phyloP scores from a whole-genome alignment of 2,797 vertebrate species.

The Brachyrhaphis roseni region DNA sequence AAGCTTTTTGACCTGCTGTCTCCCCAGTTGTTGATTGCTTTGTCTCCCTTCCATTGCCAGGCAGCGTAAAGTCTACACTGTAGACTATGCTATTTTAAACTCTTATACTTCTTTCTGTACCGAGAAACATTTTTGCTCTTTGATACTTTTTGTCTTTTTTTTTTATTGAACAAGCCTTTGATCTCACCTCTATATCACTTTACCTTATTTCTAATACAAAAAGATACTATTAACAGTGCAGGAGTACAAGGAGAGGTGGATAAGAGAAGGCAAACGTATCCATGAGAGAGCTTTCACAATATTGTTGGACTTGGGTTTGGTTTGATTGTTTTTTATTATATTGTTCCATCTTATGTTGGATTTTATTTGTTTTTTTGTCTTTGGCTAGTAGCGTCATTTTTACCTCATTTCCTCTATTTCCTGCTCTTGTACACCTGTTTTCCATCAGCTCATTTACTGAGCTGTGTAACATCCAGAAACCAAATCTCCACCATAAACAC shows the following conservation, averaged over 20 bases:
- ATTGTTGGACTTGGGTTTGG: not conserved
- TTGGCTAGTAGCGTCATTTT: not conserved
- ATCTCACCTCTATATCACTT: not conserved
- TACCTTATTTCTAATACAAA: not conserved
- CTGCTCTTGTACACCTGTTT: not conserved
- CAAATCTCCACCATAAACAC: not conserved
- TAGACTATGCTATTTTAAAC: not conserved
- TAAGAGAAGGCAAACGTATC: not conserved
- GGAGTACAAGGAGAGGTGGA: not conserved
- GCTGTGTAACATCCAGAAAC: not conserved
- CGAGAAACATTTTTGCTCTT: not conserved
- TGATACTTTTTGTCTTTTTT: not conserved
- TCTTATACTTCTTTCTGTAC: not conserved
- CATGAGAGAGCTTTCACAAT: not conserved
- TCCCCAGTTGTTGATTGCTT: not conserved
- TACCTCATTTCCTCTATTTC: not conserved
- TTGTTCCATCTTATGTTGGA: not conserved
- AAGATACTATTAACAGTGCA: not conserved
- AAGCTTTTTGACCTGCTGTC: not conserved
- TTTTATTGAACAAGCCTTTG: not conserved
- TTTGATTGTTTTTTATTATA: not conserved
- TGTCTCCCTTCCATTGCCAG: not conserved
- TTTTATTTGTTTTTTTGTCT: not conserved
- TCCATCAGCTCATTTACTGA: not conserved
- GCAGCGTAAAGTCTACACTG: too few relatives aligned